phyloP scores from a whole-genome alignment of 2,113 vertebrate species.

The Bolborhynchus lineola region DNA sequence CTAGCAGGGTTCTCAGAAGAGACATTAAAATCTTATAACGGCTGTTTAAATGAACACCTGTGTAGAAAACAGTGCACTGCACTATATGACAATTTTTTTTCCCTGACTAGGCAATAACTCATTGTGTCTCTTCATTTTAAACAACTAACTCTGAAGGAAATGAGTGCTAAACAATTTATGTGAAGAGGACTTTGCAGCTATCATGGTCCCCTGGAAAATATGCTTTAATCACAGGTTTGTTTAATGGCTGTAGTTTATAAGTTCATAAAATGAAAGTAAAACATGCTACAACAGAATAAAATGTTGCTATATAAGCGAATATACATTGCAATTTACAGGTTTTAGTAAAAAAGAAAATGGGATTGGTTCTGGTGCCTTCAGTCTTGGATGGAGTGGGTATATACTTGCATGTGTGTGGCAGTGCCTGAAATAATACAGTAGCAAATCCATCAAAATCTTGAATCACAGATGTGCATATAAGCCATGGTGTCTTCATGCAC shows the following conservation, averaged over 20 bases:
- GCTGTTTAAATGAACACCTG: slow-evolving; percentile 17
- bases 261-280: slow-evolving; percentile 3
- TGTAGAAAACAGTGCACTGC: neutral
- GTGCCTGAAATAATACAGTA: neutral
- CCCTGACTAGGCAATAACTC: neutral
- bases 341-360: neutral
- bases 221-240: slow-evolving; percentile 12
- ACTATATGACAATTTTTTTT: neutral
- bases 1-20: neutral
- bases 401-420: neutral
- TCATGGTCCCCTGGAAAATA: neutral
- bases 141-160: slow-evolving; percentile 20
- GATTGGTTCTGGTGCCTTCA: neutral
- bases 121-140: slow-evolving; percentile 16
- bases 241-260: neutral
- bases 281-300: neutral
- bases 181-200: neutral
- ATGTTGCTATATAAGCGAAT: neutral
- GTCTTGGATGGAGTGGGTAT: too few species aligned
- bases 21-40: neutral
- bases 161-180: slow-evolving; percentile 11
- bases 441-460: neutral
- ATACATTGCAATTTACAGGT: neutral
- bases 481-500: neutral
- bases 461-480: neutral